Base-by-base conservation (phyloP, 92 coral and sea anemone genomes). In the Diadumene lineata region DNA sequence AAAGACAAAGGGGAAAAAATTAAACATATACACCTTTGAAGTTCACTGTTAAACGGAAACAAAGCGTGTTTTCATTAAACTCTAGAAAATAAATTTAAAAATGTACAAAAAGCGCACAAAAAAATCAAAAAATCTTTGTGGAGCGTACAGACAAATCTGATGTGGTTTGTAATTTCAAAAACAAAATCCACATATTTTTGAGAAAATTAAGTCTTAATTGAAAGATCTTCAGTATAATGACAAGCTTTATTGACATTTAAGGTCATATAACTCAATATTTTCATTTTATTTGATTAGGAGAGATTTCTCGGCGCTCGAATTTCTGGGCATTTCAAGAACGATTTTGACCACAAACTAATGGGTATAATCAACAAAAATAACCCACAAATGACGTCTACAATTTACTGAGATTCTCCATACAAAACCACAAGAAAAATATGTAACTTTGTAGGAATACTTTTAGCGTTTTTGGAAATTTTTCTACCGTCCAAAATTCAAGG, bases 341-440 rank as follows among this genome's bases (percentile, higher is more conserved):
- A n/a, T n/a, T 62, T 13, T 4, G 31, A 62, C 68, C 68, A 28
- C 68, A 62, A 29, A 62, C n/a, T 15, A 62, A 27, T 21, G 31
- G 10, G 4, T 26, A 2, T 58, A 58, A 58, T 58, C 31, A 22
- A 22, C 24, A 58, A 58, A 58, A 6, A 8, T 58, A 23, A 9
- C 15, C 64, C 7, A 3, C 23, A 58, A 58, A 26, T 26, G 30
- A 25, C 19, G 3, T 53, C 58, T n/a, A n/a, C 58, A 3, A 16
- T 53, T 4, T 3, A 21, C 58, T 53, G 58, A 15, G 58, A 53
- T 53, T 53, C 19, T 23, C 18, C 30, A 22, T 6, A 60, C 8
- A 22, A 23, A 60, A 23, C 32, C 17, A 18, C 31, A 23, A 60
- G 23, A 60, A 32, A 22, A 6, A 27, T 60, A 26, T 22, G 65